Conservation (phyloP, 2,888 invertebrate genomes). For the Cheilosia urbana region DNA sequence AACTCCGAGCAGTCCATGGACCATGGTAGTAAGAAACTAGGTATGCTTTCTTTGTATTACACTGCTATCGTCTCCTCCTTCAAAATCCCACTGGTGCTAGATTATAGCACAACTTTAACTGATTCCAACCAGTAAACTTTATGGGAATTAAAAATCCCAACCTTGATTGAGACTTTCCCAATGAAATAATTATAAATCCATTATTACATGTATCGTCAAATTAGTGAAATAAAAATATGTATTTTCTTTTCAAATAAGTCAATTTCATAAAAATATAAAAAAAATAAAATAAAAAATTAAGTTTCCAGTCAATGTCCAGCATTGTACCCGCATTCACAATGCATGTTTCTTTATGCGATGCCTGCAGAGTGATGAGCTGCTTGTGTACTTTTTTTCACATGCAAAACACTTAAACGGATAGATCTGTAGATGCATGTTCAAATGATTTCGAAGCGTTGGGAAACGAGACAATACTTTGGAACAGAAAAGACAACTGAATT, state of each 20-base stretch:
- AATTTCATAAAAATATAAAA: slow-evolving; percentile 28
- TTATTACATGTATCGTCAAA: background rate
- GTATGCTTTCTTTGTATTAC: too few species aligned
- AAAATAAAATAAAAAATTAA: background rate
- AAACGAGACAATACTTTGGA: slow-evolving; percentile 39
- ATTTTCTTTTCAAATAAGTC: slow-evolving; percentile 20
- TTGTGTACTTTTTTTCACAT: slow-evolving; percentile 54
- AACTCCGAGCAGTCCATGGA: too few species aligned
- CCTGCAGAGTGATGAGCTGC: slow-evolving; percentile 23
- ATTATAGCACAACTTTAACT: too few species aligned
- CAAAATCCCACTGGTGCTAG: too few species aligned
- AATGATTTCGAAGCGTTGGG: slow-evolving; percentile 25
- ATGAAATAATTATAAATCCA: background rate
- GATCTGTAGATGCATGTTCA: slow-evolving; percentile 52
- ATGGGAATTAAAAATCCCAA: too few species aligned
- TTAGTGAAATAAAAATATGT: background rate
- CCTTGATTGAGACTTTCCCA: too few species aligned
- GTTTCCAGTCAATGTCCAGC: slow-evolving; percentile 21
- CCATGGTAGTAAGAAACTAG: too few species aligned
- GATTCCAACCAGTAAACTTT: too few species aligned
- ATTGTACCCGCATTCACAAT: background rate
- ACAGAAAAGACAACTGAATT: slow-evolving; percentile 49
- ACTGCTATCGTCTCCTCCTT: too few species aligned
- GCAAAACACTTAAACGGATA: slow-evolving; percentile 60
- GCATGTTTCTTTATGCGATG: slow-evolving; percentile 35